phyloP scores from a whole-genome alignment of 2,888 invertebrate genomes.

The Machimus rusticus region DNA sequence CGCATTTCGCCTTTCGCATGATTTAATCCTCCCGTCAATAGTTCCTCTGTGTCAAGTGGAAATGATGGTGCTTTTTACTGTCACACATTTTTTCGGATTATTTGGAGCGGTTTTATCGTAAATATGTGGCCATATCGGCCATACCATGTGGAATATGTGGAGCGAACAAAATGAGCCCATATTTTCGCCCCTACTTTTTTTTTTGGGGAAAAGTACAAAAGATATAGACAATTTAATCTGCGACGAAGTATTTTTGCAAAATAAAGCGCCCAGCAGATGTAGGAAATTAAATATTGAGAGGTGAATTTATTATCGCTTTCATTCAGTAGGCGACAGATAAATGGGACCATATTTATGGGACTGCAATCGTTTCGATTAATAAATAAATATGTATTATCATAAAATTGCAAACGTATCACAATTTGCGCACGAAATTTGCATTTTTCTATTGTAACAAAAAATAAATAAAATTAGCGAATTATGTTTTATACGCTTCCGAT shows the following conservation, averaged over 20 bases:
- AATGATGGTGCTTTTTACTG: slow-evolving; percentile 1
- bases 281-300: background rate
- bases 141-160: background rate
- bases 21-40: slow-evolving; percentile 31
- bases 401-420: background rate
- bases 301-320: background rate
- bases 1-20: slow-evolving; percentile 25
- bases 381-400: background rate
- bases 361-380: background rate
- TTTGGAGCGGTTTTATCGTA: background rate
- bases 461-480: no score
- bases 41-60: slow-evolving; percentile 29
- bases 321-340: background rate
- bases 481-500: background rate
- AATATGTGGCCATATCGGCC: background rate
- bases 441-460: background rate
- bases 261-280: background rate
- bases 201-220: background rate
- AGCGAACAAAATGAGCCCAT: background rate
- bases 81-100: background rate
- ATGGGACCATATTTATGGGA: background rate
- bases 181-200: background rate
- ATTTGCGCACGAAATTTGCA: background rate
- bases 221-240: background rate
- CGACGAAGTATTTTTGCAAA: background rate